A percentile compares a stretch with the other conserved stretches of the same genome.
Conservation (phyloP, 2,797 vertebrate genomes). For the Tolypeutes matacus region DNA sequence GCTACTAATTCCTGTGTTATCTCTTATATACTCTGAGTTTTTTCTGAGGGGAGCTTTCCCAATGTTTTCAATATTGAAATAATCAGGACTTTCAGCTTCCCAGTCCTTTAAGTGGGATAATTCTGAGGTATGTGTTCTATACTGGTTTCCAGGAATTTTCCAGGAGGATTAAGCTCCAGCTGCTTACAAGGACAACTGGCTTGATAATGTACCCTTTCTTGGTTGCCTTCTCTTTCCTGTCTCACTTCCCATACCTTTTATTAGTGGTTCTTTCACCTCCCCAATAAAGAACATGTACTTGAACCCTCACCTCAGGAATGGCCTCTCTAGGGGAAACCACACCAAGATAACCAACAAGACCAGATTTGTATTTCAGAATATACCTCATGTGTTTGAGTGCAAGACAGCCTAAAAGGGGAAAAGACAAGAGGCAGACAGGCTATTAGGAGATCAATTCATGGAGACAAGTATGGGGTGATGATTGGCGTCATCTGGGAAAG, state of each 20-base stretch:
- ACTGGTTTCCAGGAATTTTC: conserved; percentile 21
- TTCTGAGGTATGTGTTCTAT: neutral
- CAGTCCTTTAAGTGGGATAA: neutral
- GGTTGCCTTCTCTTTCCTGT: neutral
- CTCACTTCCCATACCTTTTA: neutral
- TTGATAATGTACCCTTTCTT: neutral
- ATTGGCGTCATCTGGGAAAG: neutral
- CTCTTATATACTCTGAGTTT: neutral
- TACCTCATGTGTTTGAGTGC: neutral
- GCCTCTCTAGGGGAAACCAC: conserved; percentile 18
- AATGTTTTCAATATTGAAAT: conserved; percentile 17
- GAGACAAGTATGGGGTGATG: neutral
- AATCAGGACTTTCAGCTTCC: neutral
- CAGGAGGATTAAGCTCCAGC: conserved; percentile 36
- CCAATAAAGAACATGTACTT: conserved; percentile 33
- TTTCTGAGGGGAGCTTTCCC: neutral
- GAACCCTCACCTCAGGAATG: neutral
- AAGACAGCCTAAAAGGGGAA: neutral
- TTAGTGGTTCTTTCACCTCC: neutral
- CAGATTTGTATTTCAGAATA: conserved; percentile 1
- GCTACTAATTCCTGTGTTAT: neutral
- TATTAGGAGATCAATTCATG: neutral
- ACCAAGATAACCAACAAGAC: neutral
- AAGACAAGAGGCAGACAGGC: neutral
- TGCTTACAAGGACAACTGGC: neutral